Conservation (phyloP, 2,888 invertebrate species). For the Pollenia griseotomentosa region DNA sequence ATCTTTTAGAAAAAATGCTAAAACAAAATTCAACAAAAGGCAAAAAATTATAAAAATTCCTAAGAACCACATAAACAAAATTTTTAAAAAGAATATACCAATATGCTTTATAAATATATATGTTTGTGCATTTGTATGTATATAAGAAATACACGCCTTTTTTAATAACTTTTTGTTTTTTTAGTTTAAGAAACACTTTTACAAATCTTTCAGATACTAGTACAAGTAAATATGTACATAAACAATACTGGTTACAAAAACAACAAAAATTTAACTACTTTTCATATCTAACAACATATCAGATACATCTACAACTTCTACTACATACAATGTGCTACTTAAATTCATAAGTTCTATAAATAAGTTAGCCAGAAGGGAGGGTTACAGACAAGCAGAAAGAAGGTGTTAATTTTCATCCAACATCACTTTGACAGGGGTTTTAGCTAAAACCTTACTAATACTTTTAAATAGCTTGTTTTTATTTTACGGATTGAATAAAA, state of each 20-base stretch:
- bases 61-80: too few relatives aligned
- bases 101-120: not conserved
- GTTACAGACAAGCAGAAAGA: too few relatives aligned
- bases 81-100: not conserved
- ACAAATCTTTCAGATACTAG: constrained; percentile 45
- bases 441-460: too few relatives aligned
- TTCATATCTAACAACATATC: not conserved
- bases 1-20: too few relatives aligned
- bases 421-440: too few relatives aligned
- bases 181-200: constrained; percentile 39
- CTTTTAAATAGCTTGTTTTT: too few relatives aligned
- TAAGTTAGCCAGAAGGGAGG: too few relatives aligned
- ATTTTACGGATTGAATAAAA: too few relatives aligned
- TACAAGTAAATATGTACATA: constrained; percentile 7
- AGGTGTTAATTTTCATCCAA: too few relatives aligned
- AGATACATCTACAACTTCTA: not conserved
- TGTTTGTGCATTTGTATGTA: not conserved
- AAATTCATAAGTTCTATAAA: not conserved
- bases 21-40: too few relatives aligned
- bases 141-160: constrained; percentile 54
- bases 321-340: not conserved
- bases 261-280: constrained; percentile 20
- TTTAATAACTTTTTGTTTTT: not conserved
- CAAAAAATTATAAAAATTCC: too few relatives aligned
- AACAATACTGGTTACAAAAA: constrained; percentile 33